These are phyloP conservation scores for Cacoxenus indagator DNA, from an alignment of 2,888 invertebrate genomes.

Conservation along the genomic window DNA sequence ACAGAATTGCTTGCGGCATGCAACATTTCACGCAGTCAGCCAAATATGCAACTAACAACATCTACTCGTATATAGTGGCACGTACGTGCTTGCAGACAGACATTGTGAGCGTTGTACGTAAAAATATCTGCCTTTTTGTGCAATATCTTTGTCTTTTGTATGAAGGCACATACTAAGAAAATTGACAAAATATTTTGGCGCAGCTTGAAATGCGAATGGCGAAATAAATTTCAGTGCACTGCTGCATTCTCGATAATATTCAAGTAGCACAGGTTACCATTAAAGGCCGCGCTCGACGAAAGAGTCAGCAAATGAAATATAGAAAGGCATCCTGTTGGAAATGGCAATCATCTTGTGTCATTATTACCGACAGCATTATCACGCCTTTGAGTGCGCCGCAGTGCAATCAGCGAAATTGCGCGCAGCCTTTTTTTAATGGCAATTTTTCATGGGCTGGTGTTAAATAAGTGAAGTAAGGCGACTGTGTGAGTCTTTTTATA, in stretches of 20 bases:
- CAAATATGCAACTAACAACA: neutral
- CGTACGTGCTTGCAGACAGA: constrained; percentile 1
- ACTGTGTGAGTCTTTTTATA: too few species aligned
- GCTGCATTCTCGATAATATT: neutral
- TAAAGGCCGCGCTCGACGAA: neutral
- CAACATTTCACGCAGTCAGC: constrained; percentile 12
- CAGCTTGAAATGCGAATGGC: constrained; percentile 14
- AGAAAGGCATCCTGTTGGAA: constrained; percentile 21
- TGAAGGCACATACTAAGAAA: neutral
- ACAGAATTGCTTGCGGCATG: constrained; percentile 15
- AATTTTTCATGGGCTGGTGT: too few species aligned
- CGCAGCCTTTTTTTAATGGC: neutral
- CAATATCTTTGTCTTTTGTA: neutral
- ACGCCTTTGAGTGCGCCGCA: constrained; percentile 5
- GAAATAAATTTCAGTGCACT: neutral
- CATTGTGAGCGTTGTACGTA: neutral
- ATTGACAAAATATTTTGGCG: constrained; percentile 3
- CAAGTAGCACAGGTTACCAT: neutral
- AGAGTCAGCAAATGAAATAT: neutral
- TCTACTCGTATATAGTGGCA: neutral
- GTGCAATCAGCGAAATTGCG: constrained; percentile 23
- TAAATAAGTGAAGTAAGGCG: too few species aligned
- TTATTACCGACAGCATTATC: neutral
- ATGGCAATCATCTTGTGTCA: neutral
- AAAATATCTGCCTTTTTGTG: neutral